Conservation (phyloP, 2,113 vertebrate genomes). For the Romanogobio albipinnatus region DNA sequence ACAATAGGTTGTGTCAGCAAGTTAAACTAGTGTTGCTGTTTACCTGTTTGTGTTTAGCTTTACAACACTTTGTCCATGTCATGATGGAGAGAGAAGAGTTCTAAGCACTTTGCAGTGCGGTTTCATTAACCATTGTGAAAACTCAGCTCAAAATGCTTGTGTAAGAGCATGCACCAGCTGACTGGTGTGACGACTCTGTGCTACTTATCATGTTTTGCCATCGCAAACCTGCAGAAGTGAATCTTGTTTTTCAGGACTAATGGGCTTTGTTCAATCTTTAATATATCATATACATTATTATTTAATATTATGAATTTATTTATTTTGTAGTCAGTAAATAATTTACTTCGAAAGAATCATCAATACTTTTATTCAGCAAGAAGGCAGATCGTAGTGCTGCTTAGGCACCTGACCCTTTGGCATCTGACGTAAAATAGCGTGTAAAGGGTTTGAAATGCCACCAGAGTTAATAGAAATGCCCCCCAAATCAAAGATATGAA, state of each 20-base stretch:
- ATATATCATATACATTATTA: background rate
- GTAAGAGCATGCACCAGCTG: background rate
- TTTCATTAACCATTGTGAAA: constrained; percentile 26
- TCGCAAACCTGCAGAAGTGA: background rate
- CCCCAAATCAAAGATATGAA: too few species aligned
- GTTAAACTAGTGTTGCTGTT: constrained; percentile 32
- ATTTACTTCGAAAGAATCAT: too few species aligned
- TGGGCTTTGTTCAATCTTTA: background rate
- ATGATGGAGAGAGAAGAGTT: constrained; percentile 17
- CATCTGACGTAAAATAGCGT: too few species aligned
- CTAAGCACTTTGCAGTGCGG: background rate
- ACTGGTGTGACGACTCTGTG: background rate
- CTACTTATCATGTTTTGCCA: background rate
- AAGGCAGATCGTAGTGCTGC: too few species aligned
- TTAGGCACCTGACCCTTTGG: too few species aligned
- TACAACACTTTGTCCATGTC: background rate
- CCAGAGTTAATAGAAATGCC: too few species aligned
- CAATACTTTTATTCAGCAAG: too few species aligned
- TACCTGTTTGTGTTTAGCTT: constrained; percentile 7
- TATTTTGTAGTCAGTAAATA: background rate
- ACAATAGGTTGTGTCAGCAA: constrained; percentile 29
- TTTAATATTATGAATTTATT: background rate
- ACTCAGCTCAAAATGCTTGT: constrained; percentile 17
- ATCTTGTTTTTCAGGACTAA: background rate
- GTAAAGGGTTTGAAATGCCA: too few species aligned